Evolutionary conservation across 2,113 vertebrate species (phyloP), one percentile per base, ranked within the genome.

Genomic region (Serilophus lunatus): DNA sequence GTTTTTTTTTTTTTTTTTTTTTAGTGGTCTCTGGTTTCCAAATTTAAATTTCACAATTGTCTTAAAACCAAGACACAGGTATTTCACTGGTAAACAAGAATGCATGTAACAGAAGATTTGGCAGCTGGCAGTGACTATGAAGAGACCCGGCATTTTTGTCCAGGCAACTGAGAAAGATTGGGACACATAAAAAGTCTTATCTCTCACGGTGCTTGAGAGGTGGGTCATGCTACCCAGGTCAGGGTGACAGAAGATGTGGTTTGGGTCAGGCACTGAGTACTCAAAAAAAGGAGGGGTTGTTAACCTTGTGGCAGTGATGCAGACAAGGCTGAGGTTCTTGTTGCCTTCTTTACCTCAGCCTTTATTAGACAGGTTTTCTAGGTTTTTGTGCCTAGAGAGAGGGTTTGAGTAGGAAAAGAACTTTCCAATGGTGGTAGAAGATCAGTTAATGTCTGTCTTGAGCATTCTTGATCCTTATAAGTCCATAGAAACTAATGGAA

Each of bases 161-260:
- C 38, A 35, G 26, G 33, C 16, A 71, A 12, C 12, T 51, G 56
- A 61, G 24, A 51, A 51, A 15, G 4, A 2, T 25, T 16, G 6
- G n/a, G 29, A 19, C 9, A 42, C 54, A 18, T 33, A 61, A 56
- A 63, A 63, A 12, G 1, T 44, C 29, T 89, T 40, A 29, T 20
- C 12, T 51, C 40, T 12, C 54, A 7, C 10, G 11, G 19, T 74
- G 33, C 24, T 24, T 84, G 49, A 45, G 28, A 63, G 12, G 18
- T 0, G 1, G 11, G 10, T 33, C 25, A 35, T 40, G 25, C 7
- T 54, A 59, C 7, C 6, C 31, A 1, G 0, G 6, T 26, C 53
- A 53, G 22, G 15, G 11, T 25, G 29, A 33, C 25, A 82, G 57
- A n/a, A 31, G 10, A 25, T 63, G 31, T 13, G 7, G 26, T 60